Conservation (phyloP, 2,113 vertebrate species). For the Ochotona princeps region DNA sequence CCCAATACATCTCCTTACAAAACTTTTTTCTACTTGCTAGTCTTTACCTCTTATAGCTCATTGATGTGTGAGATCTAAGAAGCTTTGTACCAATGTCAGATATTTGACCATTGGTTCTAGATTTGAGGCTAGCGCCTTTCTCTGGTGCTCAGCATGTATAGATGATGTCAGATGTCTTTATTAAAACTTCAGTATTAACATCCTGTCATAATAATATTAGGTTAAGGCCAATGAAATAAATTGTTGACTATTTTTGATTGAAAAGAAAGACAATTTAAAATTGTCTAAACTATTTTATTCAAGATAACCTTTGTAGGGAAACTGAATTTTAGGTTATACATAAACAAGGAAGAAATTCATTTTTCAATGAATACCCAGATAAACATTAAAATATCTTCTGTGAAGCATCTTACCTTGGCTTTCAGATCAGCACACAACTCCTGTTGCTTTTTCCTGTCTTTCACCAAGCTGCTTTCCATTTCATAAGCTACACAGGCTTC, state of each 20-base stretch:
- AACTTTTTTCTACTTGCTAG: neutral
- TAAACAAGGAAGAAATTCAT: neutral
- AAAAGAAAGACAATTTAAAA: neutral
- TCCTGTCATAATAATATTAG: neutral
- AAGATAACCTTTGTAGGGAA: slow-evolving; percentile 43
- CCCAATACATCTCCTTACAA: neutral
- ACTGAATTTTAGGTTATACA: neutral
- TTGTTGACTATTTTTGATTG: neutral
- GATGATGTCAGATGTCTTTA: neutral
- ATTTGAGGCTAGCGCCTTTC: neutral
- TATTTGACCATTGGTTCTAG: neutral
- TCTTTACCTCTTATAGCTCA: neutral
- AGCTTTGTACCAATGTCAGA: neutral
- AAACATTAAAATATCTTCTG: neutral
- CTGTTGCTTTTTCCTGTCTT: slow-evolving; percentile 89
- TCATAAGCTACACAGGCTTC: slow-evolving; percentile 89
- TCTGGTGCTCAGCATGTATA: neutral
- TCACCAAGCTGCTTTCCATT: slow-evolving; percentile 84
- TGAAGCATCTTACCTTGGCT: slow-evolving; percentile 88
- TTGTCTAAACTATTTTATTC: slow-evolving; percentile 20
- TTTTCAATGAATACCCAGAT: neutral
- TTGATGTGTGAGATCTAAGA: neutral
- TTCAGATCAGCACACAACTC: slow-evolving; percentile 91
- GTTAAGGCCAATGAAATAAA: neutral
- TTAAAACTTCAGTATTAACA: neutral